Conservation (phyloP, 2,113 vertebrate species). For the Planiliza haematocheilus region DNA sequence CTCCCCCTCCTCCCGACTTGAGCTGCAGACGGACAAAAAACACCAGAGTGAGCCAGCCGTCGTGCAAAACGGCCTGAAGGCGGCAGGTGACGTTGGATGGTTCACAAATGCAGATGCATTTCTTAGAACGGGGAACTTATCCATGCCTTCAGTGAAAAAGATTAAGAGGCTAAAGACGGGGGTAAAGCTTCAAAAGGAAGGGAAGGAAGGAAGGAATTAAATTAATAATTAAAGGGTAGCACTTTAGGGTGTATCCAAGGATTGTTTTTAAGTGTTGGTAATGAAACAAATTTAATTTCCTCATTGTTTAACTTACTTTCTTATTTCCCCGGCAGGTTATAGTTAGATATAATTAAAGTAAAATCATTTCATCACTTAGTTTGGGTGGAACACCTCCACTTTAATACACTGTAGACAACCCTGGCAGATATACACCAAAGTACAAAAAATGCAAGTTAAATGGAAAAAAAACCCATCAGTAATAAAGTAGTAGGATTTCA, state of each 20-base stretch:
- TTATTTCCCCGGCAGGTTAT: too few relatives aligned
- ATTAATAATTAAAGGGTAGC: not conserved
- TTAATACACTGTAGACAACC: not conserved
- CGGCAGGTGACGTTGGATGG: not conserved
- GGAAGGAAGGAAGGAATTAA: not conserved
- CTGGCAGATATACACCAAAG: not conserved
- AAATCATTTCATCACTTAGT: too few relatives aligned
- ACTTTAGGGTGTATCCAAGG: not conserved
- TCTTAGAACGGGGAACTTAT: too few relatives aligned
- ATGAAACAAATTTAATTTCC: not conserved
- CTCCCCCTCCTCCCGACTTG: constrained; percentile 87
- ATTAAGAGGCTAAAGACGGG: not conserved
- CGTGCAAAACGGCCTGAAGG: not conserved
- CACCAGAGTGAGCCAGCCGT: constrained; percentile 1
- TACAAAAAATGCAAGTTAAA: too few relatives aligned
- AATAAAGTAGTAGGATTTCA: not conserved
- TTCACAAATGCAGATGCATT: too few relatives aligned
- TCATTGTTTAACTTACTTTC: not conserved
- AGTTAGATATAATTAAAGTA: too few relatives aligned
- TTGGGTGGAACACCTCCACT: not conserved
- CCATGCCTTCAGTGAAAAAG: not conserved
- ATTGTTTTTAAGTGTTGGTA: not conserved
- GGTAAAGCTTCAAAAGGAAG: not conserved
- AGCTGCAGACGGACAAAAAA: constrained; percentile 77
- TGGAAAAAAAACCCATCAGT: too few relatives aligned